Evolutionary conservation across 2,888 invertebrate genomes (phyloP).

Genomic region (Aphelenchoides bicaudatus): DNA sequence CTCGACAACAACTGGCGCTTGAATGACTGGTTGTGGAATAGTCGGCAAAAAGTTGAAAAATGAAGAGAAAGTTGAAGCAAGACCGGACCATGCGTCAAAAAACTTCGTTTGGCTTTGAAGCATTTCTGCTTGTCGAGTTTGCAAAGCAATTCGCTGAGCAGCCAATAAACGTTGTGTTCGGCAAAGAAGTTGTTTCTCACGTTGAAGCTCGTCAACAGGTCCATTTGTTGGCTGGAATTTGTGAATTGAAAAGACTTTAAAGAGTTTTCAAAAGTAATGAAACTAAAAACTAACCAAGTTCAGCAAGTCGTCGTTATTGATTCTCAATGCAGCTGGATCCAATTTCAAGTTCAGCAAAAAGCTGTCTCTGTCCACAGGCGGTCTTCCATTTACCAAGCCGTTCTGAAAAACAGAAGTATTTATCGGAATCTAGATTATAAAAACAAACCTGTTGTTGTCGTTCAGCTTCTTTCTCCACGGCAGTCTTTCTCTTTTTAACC

Average conservation of each 20-base stretch:
- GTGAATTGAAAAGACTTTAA: too few relatives aligned
- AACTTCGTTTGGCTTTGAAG: conserved; percentile 14
- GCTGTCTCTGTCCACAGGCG: neutral
- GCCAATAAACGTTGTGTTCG: conserved; percentile 13
- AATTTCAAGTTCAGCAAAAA: conserved; percentile 15
- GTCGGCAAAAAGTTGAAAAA: conserved; percentile 14
- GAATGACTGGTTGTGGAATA: neutral
- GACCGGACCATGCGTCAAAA: conserved; percentile 14
- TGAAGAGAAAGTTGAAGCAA: conserved; percentile 7
- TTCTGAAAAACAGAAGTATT: too few relatives aligned
- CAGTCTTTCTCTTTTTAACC: neutral
- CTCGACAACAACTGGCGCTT: neutral
- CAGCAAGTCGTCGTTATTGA: conserved; percentile 6
- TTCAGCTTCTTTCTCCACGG: neutral
- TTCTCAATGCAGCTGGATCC: conserved; percentile 1
- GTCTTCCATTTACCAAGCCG: too few relatives aligned
- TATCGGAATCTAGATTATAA: too few relatives aligned
- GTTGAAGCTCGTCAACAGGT: conserved; percentile 5
- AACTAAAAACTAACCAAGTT: too few relatives aligned
- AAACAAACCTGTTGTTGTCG: neutral
- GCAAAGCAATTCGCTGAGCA: conserved; percentile 11
- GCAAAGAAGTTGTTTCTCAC: conserved; percentile 9
- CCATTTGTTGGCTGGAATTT: too few relatives aligned
- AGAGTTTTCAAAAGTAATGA: too few relatives aligned
- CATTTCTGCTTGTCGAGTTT: conserved; percentile 16